Evolutionary conservation across 2,113 vertebrate genomes (phyloP), one percentile per base, ranked within the genome.

Genomic region (Dipodomys merriami): DNA sequence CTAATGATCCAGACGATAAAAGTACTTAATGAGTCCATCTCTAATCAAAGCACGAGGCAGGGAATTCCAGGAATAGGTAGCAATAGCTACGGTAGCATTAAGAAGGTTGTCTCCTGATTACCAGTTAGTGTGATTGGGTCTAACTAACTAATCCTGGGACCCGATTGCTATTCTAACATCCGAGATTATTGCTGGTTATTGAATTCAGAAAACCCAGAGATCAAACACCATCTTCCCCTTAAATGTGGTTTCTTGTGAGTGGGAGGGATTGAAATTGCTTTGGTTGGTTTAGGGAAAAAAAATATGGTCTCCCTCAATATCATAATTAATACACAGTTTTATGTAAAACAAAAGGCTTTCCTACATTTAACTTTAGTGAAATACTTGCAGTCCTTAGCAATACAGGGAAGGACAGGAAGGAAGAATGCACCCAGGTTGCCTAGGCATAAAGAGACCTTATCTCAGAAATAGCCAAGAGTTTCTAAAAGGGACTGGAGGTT

Each of bases 11-110:
- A 62, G 30, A 29, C 60, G 33, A 5, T 33, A 13, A 9, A 81
- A 8, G 22, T 22, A 1, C 5, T 23, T 73, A 20, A 16, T 60
- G 49, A 44, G 62, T 53, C 49, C 39, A 68, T 83, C 19, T 49
- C 0, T 39, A 46, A 6, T 29, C 30, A 23, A 83, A 72, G 11
- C 69, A 46, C 64, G 60, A 12, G 27, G 35, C 62, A 20, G 35
- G 19, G 20, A 13, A 20, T 16, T 25, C 23, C 5, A 65, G 46
- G 49, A 57, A 71, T 30, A 39, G 29, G 5, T 13, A 53, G 35
- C 3, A 8, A 0, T 5, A 2, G 7, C 20, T 13, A 7, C 23
- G 12, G 39, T 8, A 12, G 33, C 30, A 13, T 7, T 1, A 2
- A 35, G 65, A 68, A 78, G 27, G 35, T 3, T 3, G 15, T 11